Conservation (phyloP, 2,888 invertebrate species). For the Crossocerus cetratus region DNA sequence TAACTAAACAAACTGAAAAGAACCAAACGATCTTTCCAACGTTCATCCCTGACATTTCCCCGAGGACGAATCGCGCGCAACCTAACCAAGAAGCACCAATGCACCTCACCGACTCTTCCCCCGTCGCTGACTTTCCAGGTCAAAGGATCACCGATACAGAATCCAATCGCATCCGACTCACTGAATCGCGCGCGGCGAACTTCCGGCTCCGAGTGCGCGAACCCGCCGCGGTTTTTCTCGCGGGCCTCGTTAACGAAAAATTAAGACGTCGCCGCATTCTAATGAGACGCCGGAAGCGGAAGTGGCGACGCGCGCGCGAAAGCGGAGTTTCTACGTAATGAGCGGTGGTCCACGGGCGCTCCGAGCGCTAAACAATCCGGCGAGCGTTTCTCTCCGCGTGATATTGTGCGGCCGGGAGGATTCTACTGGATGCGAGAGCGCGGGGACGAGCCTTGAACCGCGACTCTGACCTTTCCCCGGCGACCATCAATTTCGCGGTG, state of each 20-base stretch:
- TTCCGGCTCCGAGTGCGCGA: too few relatives aligned
- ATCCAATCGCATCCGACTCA: slow-evolving; percentile 11
- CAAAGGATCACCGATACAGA: slow-evolving; percentile 37
- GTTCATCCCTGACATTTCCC: slow-evolving; percentile 35
- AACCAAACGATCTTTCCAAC: too few relatives aligned
- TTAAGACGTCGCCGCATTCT: slow-evolving; percentile 17
- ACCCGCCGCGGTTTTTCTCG: too few relatives aligned
- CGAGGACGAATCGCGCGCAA: slow-evolving; percentile 12
- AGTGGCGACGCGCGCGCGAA: slow-evolving; percentile 34
- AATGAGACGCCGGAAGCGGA: slow-evolving; percentile 46
- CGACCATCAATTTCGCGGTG: background rate
- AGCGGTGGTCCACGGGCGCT: slow-evolving; percentile 16
- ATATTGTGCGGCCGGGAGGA: slow-evolving; percentile 1
- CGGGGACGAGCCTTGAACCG: background rate
- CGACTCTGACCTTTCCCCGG: slow-evolving; percentile 2
- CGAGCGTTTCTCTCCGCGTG: slow-evolving; percentile 16
- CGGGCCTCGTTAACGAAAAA: background rate
- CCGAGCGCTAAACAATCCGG: too few relatives aligned
- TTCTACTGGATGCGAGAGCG: background rate
- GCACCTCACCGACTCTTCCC: slow-evolving; percentile 15
- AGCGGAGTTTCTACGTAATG: slow-evolving; percentile 57
- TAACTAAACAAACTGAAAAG: too few relatives aligned
- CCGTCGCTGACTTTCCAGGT: slow-evolving; percentile 47
- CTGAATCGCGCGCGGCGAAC: background rate
- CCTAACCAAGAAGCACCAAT: background rate